These are phyloP conservation scores for Agonopterix alstromeriana DNA, from an alignment of 2,888 invertebrate genomes.

Conservation along the genomic window DNA sequence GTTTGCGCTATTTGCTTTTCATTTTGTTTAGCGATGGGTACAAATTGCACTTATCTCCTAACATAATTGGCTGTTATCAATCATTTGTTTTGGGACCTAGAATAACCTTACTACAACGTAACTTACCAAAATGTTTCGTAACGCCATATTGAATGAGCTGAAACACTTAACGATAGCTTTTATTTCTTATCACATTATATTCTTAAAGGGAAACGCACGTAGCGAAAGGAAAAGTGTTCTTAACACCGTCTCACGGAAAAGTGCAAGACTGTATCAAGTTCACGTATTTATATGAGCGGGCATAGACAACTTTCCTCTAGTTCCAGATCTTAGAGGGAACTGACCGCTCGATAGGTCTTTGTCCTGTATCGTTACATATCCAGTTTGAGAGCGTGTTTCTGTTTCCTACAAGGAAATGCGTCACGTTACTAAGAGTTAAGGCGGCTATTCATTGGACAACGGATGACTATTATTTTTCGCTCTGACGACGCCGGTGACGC, in stretches of 20 bases:
- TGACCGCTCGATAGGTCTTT: constrained; percentile 67
- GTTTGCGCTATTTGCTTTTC: constrained; percentile 4
- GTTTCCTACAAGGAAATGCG: constrained; percentile 16
- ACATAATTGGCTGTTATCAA: neutral
- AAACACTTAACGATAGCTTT: neutral
- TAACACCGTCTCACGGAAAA: constrained; percentile 52
- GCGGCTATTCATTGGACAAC: no score
- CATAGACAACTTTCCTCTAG: constrained; percentile 59
- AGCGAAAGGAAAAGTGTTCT: constrained; percentile 62
- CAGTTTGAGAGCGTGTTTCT: constrained; percentile 44
- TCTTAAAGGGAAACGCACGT: constrained; percentile 32
- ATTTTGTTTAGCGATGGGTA: constrained; percentile 1
- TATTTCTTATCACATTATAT: constrained; percentile 49
- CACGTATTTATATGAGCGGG: constrained; percentile 67
- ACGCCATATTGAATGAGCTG: constrained; percentile 37
- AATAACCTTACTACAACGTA: neutral
- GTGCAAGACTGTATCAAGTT: constrained; percentile 65
- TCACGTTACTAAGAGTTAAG: neutral
- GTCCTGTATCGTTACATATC: constrained; percentile 63
- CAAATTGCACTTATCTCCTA: neutral
- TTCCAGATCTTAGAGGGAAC: constrained; percentile 61
- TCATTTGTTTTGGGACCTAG: no score
- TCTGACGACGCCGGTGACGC: no score
- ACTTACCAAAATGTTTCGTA: constrained; percentile 59
- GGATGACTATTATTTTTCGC: no score